phyloP scores from a whole-genome alignment of 2,888 invertebrate species.

The Ommatoiulus sabulosus region DNA sequence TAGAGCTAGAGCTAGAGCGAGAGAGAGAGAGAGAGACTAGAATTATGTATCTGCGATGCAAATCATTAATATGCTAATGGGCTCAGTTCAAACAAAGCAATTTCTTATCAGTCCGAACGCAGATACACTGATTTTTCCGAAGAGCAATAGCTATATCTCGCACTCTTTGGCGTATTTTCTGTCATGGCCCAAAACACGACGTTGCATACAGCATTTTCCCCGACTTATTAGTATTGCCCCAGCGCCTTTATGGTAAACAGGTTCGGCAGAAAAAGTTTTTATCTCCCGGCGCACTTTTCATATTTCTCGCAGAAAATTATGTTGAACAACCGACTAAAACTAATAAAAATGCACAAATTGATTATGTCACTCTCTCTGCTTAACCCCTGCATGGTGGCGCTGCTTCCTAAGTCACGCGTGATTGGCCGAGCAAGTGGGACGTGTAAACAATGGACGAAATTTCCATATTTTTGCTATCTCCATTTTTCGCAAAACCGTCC shows the following conservation, averaged over 20 bases:
- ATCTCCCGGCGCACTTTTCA: neutral
- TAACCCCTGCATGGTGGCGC: neutral
- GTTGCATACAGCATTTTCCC: neutral
- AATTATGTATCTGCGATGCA: slow-evolving; percentile 42
- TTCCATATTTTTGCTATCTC: neutral
- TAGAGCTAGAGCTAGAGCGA: neutral
- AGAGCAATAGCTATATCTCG: neutral
- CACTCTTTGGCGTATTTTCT: neutral
- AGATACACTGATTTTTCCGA: slow-evolving; percentile 51
- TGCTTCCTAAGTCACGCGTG: neutral
- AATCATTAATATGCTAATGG: slow-evolving; percentile 58
- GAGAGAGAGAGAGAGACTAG: neutral
- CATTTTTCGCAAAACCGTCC: neutral
- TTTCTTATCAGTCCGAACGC: slow-evolving; percentile 54
- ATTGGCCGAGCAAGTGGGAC: neutral
- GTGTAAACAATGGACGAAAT: neutral
- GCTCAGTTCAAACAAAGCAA: slow-evolving; percentile 57
- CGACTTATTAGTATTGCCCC: neutral
- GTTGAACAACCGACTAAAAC: neutral
- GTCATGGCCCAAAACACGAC: neutral
- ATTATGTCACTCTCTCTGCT: neutral
- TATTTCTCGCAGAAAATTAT: slow-evolving; percentile 54
- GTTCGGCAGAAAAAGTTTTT: slow-evolving; percentile 27
- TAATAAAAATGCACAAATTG: slow-evolving; percentile 25
- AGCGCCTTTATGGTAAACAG: slow-evolving; percentile 15